Conservation (phyloP, 2,113 vertebrate genomes). For the Tetrax tetrax region DNA sequence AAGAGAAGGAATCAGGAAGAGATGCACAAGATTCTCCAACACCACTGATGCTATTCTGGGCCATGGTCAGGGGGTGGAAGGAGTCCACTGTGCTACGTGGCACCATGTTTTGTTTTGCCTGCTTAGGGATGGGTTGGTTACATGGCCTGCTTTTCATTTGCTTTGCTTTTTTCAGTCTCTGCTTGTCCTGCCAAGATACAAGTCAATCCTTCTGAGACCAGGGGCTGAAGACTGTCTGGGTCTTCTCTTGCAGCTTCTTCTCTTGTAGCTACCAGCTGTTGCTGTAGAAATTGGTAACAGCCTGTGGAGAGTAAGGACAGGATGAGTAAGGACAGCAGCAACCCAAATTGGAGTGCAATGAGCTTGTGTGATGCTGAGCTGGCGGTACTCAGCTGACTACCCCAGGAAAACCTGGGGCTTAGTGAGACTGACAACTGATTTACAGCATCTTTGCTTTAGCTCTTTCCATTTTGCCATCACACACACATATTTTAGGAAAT, state of each 20-base stretch:
- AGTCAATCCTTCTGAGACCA: neutral
- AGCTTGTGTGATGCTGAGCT: neutral
- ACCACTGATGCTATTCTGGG: neutral
- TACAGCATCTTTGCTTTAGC: neutral
- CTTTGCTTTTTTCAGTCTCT: neutral
- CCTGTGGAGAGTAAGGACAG: neutral
- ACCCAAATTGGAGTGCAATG: neutral
- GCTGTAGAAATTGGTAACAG: neutral
- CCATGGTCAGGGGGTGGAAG: neutral
- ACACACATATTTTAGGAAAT: neutral
- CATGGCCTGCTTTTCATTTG: neutral
- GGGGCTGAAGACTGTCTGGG: neutral
- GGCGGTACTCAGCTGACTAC: neutral
- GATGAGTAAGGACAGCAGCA: neutral
- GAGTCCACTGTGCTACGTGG: neutral
- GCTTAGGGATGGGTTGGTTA: neutral
- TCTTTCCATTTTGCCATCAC: neutral
- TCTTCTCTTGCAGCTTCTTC: neutral
- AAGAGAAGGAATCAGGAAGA: neutral
- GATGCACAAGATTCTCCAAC: neutral
- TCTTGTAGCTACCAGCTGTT: neutral
- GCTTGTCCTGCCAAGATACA: neutral
- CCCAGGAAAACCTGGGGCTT: neutral
- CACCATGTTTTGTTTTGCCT: neutral
- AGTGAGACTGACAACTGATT: neutral